Base-by-base conservation (phyloP, 2,888 invertebrate genomes). In the Argyresthia albistria region DNA sequence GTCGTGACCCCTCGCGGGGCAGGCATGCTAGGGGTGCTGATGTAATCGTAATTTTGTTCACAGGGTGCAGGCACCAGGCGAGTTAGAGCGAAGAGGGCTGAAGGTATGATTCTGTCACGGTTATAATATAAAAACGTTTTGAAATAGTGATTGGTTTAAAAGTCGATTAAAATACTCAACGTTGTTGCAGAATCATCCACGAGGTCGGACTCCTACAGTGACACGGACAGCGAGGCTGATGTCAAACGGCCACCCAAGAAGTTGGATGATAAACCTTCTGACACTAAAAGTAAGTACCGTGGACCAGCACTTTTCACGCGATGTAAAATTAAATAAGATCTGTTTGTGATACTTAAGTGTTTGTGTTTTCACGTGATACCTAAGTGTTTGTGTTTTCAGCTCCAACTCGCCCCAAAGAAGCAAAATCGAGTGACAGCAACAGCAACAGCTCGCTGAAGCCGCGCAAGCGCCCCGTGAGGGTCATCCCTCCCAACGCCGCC, bases 171-270 rank as follows among this genome's bases (percentile, higher is more conserved):
- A 39, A 11, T 6, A 2, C 2, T 25, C 25, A 25, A 25, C 25
- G 6, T 25, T 11, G 55, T 63, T 63, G 37, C 64, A 81, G 86
- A 80, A 65, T 83, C 86, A 10, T 82, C 83, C 7, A 76, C 81
- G 1, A 71, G 77, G 9, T 84, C 84, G 0, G 86, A 86, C 60
- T 75, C 84, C 0, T 88, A 88, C 56, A 89, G 86, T 56, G 87
- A 86, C 60, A 87, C 88, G 12, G 89, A 89, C 59, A 89, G 88
- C 35, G 90, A 90, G 61, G 64, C 76, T 55, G 73, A 83, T 59
- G 73, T 78, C 25, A 87, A 88, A 56, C 71, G 82, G 56, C 72
- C 79, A 36, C 71, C 80, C 4, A 84, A 84, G 53, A 84, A 84
- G 57, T 60, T 66, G 0, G 79, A 80, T 16, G 88, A 88, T 9